These are phyloP conservation scores for Metridium senile DNA, from an alignment of 92 coral and sea anemone species.

Conservation along the genomic window DNA sequence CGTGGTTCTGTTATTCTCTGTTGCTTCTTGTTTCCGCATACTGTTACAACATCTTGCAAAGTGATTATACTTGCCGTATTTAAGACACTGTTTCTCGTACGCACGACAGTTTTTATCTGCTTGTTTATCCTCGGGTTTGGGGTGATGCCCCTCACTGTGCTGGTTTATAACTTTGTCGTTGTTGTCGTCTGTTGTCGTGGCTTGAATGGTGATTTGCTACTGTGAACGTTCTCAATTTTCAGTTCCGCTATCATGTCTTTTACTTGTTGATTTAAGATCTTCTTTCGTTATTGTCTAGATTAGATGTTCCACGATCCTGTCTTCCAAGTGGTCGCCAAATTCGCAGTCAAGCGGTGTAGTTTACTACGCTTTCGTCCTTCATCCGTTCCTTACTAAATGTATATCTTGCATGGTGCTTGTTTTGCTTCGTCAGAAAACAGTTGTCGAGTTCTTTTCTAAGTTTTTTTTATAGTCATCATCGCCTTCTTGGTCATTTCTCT, in stretches of 20 bases:
- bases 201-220: too few relatives aligned
- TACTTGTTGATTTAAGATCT: conserved; percentile 58
- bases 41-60: too few relatives aligned
- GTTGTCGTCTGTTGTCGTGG: neutral
- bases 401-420: conserved; percentile 64
- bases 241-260: conserved; percentile 63
- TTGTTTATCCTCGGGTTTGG: too few relatives aligned
- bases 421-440: conserved; percentile 54
- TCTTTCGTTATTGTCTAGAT: conserved; percentile 61
- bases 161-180: conserved; percentile 2
- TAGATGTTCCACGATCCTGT: conserved; percentile 64
- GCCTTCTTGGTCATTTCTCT: conserved; percentile 33
- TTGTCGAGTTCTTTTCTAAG: conserved; percentile 39
- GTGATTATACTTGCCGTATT: conserved; percentile 64
- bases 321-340: conserved; percentile 41
- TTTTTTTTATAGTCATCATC: conserved; percentile 50
- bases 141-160: conserved; percentile 27
- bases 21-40: too few relatives aligned
- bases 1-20: too few relatives aligned
- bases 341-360: conserved; percentile 62
- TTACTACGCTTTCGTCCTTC: conserved; percentile 37
- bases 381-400: conserved; percentile 43
- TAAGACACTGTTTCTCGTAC: conserved; percentile 57
- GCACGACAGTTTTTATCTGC: conserved; percentile 61
- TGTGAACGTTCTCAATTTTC: neutral